phyloP scores from a whole-genome alignment of 2,797 vertebrate species.

The Gallinago nigripennis region DNA sequence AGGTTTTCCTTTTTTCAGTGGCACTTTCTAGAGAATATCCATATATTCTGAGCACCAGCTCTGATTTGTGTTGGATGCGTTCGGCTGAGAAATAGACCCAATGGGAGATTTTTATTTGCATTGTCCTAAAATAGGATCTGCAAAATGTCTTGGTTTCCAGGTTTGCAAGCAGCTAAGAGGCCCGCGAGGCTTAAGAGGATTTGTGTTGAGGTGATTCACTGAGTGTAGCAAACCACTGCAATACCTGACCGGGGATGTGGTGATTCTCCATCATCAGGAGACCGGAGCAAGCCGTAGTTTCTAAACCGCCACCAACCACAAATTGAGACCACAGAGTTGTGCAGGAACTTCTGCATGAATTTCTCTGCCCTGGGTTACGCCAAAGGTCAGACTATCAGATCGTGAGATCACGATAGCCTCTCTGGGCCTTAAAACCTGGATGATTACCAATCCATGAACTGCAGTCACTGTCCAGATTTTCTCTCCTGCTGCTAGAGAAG shows the following conservation, averaged over 20 bases:
- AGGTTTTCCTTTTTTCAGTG: not conserved
- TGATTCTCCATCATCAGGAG: conserved; percentile 1
- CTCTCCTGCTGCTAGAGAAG: not conserved
- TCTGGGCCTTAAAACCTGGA: not conserved
- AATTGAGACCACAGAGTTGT: not conserved
- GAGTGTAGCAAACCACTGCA: not conserved
- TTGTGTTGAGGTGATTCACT: not conserved
- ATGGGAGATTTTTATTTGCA: not conserved
- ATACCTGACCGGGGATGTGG: not conserved
- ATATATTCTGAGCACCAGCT: not conserved
- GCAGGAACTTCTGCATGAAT: not conserved
- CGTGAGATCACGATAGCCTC: not conserved
- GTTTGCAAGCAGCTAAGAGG: not conserved
- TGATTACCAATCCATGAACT: not conserved
- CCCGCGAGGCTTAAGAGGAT: not conserved
- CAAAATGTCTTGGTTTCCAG: not conserved
- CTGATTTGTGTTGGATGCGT: not conserved
- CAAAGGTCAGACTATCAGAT: not conserved
- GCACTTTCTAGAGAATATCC: not conserved
- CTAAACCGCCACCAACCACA: not conserved
- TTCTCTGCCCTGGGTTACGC: not conserved
- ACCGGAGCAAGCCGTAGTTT: not conserved
- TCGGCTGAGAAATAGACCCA: not conserved
- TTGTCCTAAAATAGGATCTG: not conserved
- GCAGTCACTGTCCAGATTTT: not conserved